Percentiles rank a stretch among this genome's conserved stretches.
Evolutionary conservation across 2,888 invertebrate species (phyloP).

Genomic region (Coremacera marginata): DNA sequence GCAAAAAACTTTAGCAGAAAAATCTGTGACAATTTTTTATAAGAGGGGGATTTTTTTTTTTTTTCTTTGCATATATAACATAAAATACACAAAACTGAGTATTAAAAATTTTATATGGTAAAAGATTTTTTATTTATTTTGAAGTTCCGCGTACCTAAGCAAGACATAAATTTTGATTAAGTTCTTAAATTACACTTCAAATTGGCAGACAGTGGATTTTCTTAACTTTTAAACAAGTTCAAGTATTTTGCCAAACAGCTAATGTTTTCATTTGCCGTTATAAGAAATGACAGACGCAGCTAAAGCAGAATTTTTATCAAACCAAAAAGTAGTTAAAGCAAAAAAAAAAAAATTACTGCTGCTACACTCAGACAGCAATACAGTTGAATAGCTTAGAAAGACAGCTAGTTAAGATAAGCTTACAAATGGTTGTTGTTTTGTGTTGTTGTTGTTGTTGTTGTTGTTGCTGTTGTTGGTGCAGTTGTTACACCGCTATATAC

Average conservation of each 20-base stretch:
- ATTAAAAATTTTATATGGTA: no score
- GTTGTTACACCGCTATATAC: slow-evolving; percentile 8
- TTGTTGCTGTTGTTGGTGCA: slow-evolving; percentile 4
- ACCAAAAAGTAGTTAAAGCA: not conserved
- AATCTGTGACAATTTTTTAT: no score
- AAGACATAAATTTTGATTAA: slow-evolving; percentile 5
- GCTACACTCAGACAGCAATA: not conserved
- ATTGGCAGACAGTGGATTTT: not conserved
- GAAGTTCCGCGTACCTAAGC: no score
- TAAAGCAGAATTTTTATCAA: not conserved
- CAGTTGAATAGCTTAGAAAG: not conserved
- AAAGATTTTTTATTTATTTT: no score
- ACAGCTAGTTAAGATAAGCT: slow-evolving; percentile 5
- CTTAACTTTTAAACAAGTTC: not conserved
- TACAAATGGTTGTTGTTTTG: slow-evolving; percentile 38
- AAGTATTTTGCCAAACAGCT: not conserved
- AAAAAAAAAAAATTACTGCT: not conserved
- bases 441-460: slow-evolving; percentile 35
- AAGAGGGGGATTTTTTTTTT: no score
- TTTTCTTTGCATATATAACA: no score
- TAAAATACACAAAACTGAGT: no score
- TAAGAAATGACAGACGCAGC: not conserved
- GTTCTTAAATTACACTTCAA: not conserved
- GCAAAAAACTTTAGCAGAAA: no score
- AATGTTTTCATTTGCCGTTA: slow-evolving; percentile 6